A percentile compares a stretch with the other conserved stretches of the same genome.
These are phyloP conservation scores for Andrena marginata DNA, from an alignment of 2,888 invertebrate species.

Conservation along the genomic window DNA sequence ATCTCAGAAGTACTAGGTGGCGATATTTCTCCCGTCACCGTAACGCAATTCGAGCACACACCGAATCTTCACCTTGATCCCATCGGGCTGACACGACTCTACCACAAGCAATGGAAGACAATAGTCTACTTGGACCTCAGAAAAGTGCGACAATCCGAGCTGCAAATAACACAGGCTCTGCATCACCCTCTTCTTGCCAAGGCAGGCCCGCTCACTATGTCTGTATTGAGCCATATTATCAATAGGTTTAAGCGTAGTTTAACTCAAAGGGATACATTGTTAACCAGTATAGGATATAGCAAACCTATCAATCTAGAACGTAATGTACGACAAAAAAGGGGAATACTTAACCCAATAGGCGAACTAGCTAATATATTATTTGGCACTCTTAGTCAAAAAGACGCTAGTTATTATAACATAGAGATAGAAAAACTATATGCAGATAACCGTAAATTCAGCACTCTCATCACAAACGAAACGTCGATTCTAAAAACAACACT, in stretches of 20 bases:
- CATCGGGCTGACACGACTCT: neutral
- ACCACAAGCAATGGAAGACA: neutral
- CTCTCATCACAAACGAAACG: no score
- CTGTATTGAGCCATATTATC: neutral
- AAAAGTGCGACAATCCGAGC: neutral
- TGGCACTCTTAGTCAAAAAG: no score
- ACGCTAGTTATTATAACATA: no score
- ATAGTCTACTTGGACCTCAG: neutral
- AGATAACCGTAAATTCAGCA: no score
- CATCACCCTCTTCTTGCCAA: neutral
- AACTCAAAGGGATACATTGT: neutral
- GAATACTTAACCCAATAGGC: no score
- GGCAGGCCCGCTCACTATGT: neutral
- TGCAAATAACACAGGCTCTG: conserved; percentile 5
- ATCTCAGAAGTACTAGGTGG: no score
- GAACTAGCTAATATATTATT: no score
- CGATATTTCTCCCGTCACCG: neutral
- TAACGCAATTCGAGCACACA: neutral
- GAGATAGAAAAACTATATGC: no score
- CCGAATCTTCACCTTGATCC: neutral
- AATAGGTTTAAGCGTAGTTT: neutral
- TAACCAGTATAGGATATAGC: neutral
- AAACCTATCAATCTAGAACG: neutral
- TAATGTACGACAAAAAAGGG: neutral
- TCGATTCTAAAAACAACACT: no score